Evolutionary conservation across 2,113 vertebrate species (phyloP).

Genomic region (human): GRCh38 chr13:84072001-84072500

Average conservation of each 20-base stretch:
- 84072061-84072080: neutral
- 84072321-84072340: neutral
- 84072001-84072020: neutral
- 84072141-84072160: neutral
- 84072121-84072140: neutral
- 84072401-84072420: neutral
- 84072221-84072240: neutral
- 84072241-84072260: neutral
- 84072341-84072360: neutral
- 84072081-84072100: neutral
- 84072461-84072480: neutral
- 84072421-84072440: neutral
- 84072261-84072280: neutral
- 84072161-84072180: neutral
- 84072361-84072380: neutral
- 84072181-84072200: neutral
- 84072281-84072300: neutral
- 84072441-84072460: neutral
- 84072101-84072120: neutral
- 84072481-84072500: neutral
- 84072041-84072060: neutral
- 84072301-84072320: neutral
- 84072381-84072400: neutral
- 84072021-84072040: neutral
- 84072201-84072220: neutral